Conservation (phyloP, 1,140 invertebrate species). For the Coptotermes formosanus region DNA sequence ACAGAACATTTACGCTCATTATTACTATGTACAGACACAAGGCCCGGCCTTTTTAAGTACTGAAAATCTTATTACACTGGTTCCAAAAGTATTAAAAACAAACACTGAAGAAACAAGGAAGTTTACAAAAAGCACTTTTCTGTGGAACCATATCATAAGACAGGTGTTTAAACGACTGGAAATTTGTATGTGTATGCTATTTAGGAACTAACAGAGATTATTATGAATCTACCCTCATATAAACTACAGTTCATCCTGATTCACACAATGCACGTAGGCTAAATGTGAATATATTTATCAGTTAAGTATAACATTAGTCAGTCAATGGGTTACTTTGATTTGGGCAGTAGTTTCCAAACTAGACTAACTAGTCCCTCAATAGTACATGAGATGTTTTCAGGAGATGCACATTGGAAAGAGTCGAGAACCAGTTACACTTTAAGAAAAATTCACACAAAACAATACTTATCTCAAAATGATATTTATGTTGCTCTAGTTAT, state of each 20-base stretch:
- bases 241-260: neutral
- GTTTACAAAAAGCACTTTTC: neutral
- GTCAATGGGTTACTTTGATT: neutral
- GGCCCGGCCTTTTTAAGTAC: neutral
- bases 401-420: too few relatives aligned
- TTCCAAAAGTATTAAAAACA: neutral
- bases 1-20: neutral
- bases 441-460: too few relatives aligned
- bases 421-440: too few relatives aligned
- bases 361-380: too few relatives aligned
- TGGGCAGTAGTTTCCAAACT: neutral
- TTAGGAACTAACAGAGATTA: neutral
- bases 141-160: neutral
- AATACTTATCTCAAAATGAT: too few relatives aligned
- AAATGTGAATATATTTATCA: neutral
- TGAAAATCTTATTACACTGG: neutral
- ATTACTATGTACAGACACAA: slow-evolving; percentile 2
- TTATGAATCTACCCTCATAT: neutral
- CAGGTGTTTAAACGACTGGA: neutral
- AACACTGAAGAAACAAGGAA: neutral
- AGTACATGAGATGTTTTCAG: too few relatives aligned
- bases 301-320: neutral
- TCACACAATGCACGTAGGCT: neutral
- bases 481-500: too few relatives aligned
- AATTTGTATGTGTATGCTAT: neutral